Conservation (phyloP, 2,113 vertebrate genomes). For the Syngnathus typhle region DNA sequence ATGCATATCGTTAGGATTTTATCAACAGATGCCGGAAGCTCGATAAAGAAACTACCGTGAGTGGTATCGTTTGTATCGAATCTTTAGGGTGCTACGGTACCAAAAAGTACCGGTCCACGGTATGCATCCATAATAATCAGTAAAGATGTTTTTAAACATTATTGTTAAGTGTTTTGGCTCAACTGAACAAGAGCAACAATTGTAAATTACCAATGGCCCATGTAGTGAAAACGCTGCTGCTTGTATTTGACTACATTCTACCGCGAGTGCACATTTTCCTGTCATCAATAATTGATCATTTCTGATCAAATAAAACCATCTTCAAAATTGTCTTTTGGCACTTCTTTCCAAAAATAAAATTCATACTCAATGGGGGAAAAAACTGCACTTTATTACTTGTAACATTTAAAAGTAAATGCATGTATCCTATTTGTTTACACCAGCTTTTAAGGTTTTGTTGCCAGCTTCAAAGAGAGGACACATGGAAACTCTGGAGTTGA, state of each 20-base stretch:
- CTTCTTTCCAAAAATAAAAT: no score
- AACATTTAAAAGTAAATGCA: neutral
- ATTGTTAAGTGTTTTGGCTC: neutral
- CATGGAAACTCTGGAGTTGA: neutral
- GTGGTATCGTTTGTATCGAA: no score
- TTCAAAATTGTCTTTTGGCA: no score
- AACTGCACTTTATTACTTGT: neutral
- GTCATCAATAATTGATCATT: neutral
- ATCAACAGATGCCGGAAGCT: no score
- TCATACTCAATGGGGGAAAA: no score
- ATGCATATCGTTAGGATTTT: no score
- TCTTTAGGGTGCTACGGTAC: no score
- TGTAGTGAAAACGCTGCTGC: neutral
- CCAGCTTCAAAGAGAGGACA: neutral
- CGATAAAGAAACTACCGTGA: no score
- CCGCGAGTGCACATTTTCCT: neutral
- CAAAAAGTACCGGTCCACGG: no score
- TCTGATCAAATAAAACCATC: no score
- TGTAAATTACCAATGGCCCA: no score
- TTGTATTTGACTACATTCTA: neutral
- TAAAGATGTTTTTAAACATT: slow-evolving; percentile 60
- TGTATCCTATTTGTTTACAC: neutral
- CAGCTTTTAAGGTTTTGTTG: neutral
- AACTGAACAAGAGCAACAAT: neutral
- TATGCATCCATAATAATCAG: slow-evolving; percentile 37